Evolutionary conservation across 2,797 vertebrate species (phyloP), one percentile per base, ranked within the genome.

Genomic region (Lepus townsendii): DNA sequence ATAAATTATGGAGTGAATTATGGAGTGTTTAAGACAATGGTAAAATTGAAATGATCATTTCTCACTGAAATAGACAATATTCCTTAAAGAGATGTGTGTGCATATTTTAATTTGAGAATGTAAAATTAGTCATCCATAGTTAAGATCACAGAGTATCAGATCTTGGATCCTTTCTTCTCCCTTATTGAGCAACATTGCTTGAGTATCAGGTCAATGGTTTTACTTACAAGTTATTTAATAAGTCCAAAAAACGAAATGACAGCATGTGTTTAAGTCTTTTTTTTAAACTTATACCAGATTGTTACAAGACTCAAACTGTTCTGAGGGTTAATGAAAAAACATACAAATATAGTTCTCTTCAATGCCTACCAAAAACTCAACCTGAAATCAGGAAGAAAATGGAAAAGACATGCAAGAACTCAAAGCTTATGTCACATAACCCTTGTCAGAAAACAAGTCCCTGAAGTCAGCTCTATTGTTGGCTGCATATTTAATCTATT

Each of bases 31-130:
- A 68, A 93, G 80, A 72, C 47, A 87, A 85, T 30, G 63, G 92
- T 91, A 91, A 94, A 82, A 91, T 88, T 93, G 66, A 79, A 92
- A 95, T 62, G 80, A 94, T 83, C 16, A 90, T 88, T 96, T 94
- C 54, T 93, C n/a, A 82, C 52, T 91, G n/a, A 95, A 90, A 66
- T 57, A 87, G 35, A n/a, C 75, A 80, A 50, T 68, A 92, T 77
- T 82, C 42, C 60, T 91, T 91, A 87, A 90, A 47, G 52, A 79
- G 54, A 50, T 82, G 2, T 30, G 3, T 60, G 69, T 42, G 26
- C 17, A 42, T 0, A 19, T 3, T 93, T 97, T 83, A 90, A 62
- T 85, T 92, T 85, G 22, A 35, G 35, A 83, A 30, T 63, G 11
- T 12, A 62, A 71, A 95, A 83, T 92, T 78, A 80, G 52, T 84